A percentile compares a stretch with the other conserved stretches of the same genome.
Evolutionary conservation across 2,113 vertebrate species (phyloP).

Genomic region (Equus przewalskii): DNA sequence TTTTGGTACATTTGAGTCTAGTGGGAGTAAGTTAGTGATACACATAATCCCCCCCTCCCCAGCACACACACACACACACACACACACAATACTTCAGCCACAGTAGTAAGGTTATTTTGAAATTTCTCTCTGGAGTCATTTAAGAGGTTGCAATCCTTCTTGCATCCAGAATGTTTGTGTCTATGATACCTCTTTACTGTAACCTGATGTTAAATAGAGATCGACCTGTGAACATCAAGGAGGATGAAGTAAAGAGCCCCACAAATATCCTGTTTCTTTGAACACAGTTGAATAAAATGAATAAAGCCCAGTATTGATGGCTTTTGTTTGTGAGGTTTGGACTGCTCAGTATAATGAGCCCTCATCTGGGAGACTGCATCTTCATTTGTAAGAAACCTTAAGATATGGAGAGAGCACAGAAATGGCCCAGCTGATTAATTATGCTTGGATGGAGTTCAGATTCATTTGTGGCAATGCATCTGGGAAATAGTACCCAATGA

Average conservation of each 20-base stretch:
- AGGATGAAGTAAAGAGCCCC: neutral
- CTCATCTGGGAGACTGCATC: slow-evolving; percentile 52
- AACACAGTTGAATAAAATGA: slow-evolving; percentile 52
- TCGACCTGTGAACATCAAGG: slow-evolving; percentile 7
- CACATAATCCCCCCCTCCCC: neutral
- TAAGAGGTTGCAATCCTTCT: neutral
- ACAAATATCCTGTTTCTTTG: slow-evolving; percentile 51
- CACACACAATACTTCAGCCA: neutral
- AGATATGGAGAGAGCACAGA: slow-evolving; percentile 3
- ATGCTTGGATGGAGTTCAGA: slow-evolving; percentile 45
- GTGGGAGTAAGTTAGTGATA: neutral
- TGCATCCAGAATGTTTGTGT: neutral
- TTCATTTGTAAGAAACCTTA: slow-evolving; percentile 63
- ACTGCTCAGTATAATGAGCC: slow-evolving; percentile 2
- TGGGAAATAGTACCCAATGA: slow-evolving; percentile 56
- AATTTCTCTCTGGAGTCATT: slow-evolving; percentile 33
- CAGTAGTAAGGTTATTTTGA: neutral
- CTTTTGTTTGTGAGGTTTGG: slow-evolving; percentile 34
- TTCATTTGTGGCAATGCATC: slow-evolving; percentile 53
- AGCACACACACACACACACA: neutral
- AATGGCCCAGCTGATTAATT: slow-evolving; percentile 54
- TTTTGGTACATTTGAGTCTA: neutral
- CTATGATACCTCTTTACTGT: neutral
- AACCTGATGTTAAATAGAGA: neutral
- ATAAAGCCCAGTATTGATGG: neutral